phyloP scores from a whole-genome alignment of 2,888 invertebrate genomes.

The Chelonus formosanus region DNA sequence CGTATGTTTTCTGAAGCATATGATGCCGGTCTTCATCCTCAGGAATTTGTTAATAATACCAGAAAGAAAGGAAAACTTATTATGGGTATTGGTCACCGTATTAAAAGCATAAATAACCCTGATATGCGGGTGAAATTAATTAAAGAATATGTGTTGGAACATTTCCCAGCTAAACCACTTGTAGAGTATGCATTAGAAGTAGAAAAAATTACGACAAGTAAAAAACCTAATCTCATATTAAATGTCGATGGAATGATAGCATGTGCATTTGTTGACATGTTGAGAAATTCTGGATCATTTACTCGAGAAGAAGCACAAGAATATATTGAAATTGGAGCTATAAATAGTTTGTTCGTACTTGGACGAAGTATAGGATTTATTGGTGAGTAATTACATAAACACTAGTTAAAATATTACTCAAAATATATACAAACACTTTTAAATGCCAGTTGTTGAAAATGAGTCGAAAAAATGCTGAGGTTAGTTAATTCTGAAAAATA shows the following conservation, averaged over 20 bases:
- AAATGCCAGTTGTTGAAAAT: no score
- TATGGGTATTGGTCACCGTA: slow-evolving; percentile 97
- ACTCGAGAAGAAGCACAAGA: slow-evolving; percentile 97
- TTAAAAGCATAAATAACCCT: slow-evolving; percentile 95
- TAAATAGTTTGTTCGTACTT: slow-evolving; percentile 97
- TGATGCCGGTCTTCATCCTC: slow-evolving; percentile 92
- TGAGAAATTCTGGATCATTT: slow-evolving; percentile 92
- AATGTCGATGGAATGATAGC: slow-evolving; percentile 99
- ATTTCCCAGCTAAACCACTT: slow-evolving; percentile 94
- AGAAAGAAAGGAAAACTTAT: slow-evolving; percentile 96
- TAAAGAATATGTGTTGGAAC: slow-evolving; percentile 92
- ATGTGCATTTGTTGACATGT: slow-evolving; percentile 95
- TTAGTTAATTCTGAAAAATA: no score
- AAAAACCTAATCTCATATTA: slow-evolving; percentile 99
- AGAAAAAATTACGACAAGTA: slow-evolving; percentile 98
- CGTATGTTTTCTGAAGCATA: slow-evolving; percentile 96
- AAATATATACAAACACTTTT: no score
- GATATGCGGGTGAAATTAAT: slow-evolving; percentile 97
- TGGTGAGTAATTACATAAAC: slow-evolving; percentile 66
- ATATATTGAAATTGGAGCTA: slow-evolving; percentile 96
- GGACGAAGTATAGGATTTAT: slow-evolving; percentile 99
- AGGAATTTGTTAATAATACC: slow-evolving; percentile 99
- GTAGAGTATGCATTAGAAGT: slow-evolving; percentile 96
- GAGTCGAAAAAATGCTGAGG: no score
- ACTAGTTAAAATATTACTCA: slow-evolving; percentile 10